Evolutionary conservation across 2,113 vertebrate genomes (phyloP), one percentile per base, ranked within the genome.

Genomic region (Podarcis muralis): DNA sequence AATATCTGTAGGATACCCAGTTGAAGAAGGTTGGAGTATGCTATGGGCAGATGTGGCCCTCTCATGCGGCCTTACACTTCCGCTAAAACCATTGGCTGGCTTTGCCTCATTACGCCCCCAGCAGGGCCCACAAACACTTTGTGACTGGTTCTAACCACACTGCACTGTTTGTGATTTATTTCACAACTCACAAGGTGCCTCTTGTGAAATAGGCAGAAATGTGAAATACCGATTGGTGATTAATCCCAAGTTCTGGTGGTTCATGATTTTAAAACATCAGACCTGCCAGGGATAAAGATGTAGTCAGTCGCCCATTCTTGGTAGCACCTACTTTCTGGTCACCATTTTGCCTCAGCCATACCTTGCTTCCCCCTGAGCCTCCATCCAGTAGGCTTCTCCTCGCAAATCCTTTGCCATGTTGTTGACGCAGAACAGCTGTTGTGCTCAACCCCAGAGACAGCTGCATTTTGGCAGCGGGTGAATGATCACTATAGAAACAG

Each of bases 401-500:
- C 48, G 87, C 66, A 71, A 40, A 90, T 23, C 83, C 1, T 0
- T 66, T 79, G 66, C 72, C 8, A 0, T 1, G 30, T 81, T 89
- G 75, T 32, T 87, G 91, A 86, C 85, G 62, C 90, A 0, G 0
- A 94, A 92, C 79, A 88, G 62, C 82, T 0, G 1, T 78, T 92
- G 91, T 89, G 89, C 87, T 93, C 92, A 88, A 81, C 91, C 90
- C 48, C 81, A 65, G 88, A 94, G 88, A 90, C 92, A 90, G 86
- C 87, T 0, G 11, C 89, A 93, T 90, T 0, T 0, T 91, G 69
- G 85, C 88, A 86, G 89, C 7, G 86, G 87, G 85, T 87, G 90
- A 93, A 83, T 90, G 85, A 93, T 93, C 83, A 82, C 93, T 91
- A 8, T 81, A 94, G 92, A 91, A 81, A 92, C 86, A 81, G 87